These are phyloP conservation scores for Phalloptychus januarius DNA, from an alignment of 2,797 vertebrate species.

Conservation along the genomic window DNA sequence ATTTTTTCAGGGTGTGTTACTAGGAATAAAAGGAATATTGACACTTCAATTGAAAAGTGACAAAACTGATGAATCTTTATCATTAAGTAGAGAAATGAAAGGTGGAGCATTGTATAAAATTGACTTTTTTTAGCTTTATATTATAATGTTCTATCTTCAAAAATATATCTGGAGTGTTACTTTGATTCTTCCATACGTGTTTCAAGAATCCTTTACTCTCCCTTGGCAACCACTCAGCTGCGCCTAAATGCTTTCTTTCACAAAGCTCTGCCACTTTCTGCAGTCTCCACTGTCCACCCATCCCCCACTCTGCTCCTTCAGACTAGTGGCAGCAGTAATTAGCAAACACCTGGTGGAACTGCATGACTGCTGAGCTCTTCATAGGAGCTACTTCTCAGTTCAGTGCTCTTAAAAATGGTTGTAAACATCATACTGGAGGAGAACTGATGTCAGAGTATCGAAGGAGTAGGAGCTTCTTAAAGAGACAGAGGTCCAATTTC, in stretches of 20 bases:
- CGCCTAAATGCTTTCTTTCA: not conserved
- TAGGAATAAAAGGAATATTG: too few species aligned
- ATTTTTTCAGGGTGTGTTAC: not conserved
- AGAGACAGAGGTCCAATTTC: not conserved
- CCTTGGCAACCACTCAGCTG: not conserved
- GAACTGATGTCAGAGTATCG: not conserved
- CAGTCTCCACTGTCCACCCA: too few species aligned
- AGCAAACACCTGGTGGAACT: not conserved
- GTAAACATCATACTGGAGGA: not conserved
- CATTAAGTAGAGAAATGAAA: not conserved
- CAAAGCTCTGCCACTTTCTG: not conserved
- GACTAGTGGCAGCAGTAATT: not conserved
- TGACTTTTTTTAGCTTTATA: too few species aligned
- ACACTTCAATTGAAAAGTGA: too few species aligned
- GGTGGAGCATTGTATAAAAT: too few species aligned
- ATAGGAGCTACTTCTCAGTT: not conserved
- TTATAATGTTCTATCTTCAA: too few species aligned
- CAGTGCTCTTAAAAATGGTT: not conserved
- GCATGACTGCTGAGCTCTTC: not conserved
- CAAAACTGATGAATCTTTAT: not conserved
- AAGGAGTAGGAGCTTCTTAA: not conserved
- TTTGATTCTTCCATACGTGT: not conserved
- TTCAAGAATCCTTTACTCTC: not conserved
- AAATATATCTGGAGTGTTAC: too few species aligned
- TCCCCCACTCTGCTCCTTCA: not conserved